Conservation (phyloP, 2,797 vertebrate genomes). For the Enteromius viviparus region DNA sequence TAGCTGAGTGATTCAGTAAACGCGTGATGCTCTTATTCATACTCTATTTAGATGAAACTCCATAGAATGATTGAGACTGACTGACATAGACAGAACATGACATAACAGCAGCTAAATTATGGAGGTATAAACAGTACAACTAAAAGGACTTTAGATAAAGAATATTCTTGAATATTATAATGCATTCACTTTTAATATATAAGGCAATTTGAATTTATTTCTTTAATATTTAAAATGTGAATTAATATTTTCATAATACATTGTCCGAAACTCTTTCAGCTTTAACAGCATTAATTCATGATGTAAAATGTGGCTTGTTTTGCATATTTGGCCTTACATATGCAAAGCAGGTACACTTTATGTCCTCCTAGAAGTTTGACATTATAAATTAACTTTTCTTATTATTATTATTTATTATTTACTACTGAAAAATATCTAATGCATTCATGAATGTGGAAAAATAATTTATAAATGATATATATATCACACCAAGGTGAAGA, state of each 20-base stretch:
- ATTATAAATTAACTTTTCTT: not conserved
- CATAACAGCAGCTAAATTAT: not conserved
- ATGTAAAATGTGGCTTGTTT: not conserved
- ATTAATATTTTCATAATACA: not conserved
- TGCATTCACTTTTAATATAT: not conserved
- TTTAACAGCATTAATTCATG: not conserved
- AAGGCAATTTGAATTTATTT: not conserved
- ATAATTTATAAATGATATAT: not conserved
- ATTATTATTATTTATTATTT: not conserved
- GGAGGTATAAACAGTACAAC: not conserved
- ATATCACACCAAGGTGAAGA: not conserved
- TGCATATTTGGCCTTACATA: not conserved
- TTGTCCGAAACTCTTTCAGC: too few species aligned
- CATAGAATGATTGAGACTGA: not conserved
- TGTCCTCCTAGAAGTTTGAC: not conserved
- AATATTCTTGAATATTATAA: not conserved
- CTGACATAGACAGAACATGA: not conserved
- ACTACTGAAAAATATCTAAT: not conserved
- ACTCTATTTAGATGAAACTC: not conserved
- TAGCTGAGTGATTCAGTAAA: not conserved
- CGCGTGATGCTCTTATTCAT: not conserved
- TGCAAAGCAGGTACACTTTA: not conserved
- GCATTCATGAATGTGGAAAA: not conserved
- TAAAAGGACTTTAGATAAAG: not conserved
- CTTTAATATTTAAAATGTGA: not conserved